Base-by-base conservation (phyloP, 2,888 invertebrate genomes). In the Chymomyza fuscimana region DNA sequence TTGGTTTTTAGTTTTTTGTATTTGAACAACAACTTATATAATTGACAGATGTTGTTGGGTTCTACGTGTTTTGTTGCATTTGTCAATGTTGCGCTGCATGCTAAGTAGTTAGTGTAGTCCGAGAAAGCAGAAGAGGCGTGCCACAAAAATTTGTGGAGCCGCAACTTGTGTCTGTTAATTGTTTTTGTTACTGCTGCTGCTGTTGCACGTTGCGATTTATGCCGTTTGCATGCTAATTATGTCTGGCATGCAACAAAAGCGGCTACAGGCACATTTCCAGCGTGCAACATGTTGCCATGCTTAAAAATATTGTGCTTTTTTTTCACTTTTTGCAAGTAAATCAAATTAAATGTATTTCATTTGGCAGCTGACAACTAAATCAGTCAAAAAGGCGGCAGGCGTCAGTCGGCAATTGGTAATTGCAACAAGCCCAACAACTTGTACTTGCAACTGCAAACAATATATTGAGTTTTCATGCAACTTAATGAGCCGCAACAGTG, bases 161-260 rank as follows among this genome's bases (percentile, higher is more conserved):
- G 82, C 85, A 82, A 86, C 84, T 86, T 85, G 80, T 79, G 85
- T 80, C 79, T 86, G 86, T 83, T 86, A 86, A 86, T 86, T 86
- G 86, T 86, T 86, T 82, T 82, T 85, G 69, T 67, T 74, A 32
- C 32, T 32, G 78, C 64, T 74, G 25, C 25, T 25, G 78, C 64
- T 60, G 67, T 58, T 52, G 62, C 66, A 50, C 54, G 66, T 62
- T 75, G 84, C 86, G 83, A 82, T 85, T 86, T 86, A 83, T 86
- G 85, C 86, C 86, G 82, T 74, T 82, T 86, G 86, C 81, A 85
- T 86, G 86, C 86, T 86, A 85, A 85, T 86, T 83, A 85, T 85
- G 78, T 77, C 68, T 71, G 67, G 36, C 61, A 62, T 67, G 67
- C 40, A 65, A 16, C 46, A 65, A 46, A 12, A 46, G 40, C 40